Evolutionary conservation across 1,140 invertebrate species (phyloP), one percentile per base, ranked within the genome.

Genomic region (Drosophila chauvacae): DNA sequence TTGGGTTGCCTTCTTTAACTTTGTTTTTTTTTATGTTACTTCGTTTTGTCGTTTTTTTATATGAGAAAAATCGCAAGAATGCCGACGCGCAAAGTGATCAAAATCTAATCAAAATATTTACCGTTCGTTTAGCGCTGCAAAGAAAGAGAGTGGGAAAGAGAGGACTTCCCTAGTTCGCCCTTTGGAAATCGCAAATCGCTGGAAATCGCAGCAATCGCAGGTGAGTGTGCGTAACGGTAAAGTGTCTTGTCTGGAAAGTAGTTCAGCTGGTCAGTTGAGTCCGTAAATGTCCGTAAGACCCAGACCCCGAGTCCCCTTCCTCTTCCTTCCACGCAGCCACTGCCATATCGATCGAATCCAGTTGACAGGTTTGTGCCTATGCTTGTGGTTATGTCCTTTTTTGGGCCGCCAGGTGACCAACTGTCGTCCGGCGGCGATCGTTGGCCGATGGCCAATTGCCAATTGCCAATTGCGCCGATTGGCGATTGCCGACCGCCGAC

Each of bases 221-320:
- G 62, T 71, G 61, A 82, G 69, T 68, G 26, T 33, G 63, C 59
- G 37, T 41, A 86, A 86, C 83, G 80, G 83, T 74, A 88, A 62
- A 76, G 42, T 62, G 74, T 64, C 55, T 55, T 62, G 37, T 37
- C 64, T 80, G 44, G 80, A 88, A 88, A 88, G 84, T 88, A 88
- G 84, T 88, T 88, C 84, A 88, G 65, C 80, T 88, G 84, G 84
- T 88, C 84, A 88, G 72, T 71, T 59, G 57, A 74, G 80, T 63
- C 85, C 84, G 87, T 88, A 88, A 88, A 87, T 69, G 76, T 78
- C 74, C 51, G 51, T 76, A 37, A 56, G 48, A 61, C 60, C 30
- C 47, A 16, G 23, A 28, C n/a, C 58, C 70, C 45, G 37, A 2
- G 7, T 18, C 42, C 9, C 63, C 63, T n/a, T 16, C 2, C 2